Evolutionary conservation across 2,797 vertebrate species (phyloP).

Genomic region (Melanotaenia boesemani): DNA sequence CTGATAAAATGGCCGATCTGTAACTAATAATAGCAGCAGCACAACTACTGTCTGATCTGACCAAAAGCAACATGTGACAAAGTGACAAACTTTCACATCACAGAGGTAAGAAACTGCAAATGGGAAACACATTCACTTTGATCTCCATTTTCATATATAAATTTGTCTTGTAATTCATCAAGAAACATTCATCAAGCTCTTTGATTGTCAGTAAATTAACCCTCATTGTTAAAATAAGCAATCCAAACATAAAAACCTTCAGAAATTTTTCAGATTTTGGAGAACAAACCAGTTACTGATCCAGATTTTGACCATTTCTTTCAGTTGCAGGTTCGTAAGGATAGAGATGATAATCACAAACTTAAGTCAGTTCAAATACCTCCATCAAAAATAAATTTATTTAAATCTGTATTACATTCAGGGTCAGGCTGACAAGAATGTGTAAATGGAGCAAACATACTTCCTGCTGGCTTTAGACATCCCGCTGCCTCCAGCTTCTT

Average conservation of each 20-base stretch:
- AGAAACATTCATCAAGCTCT: no score
- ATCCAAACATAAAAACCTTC: background rate
- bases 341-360: background rate
- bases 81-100: no score
- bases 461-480: conserved; percentile 77
- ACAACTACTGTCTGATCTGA: background rate
- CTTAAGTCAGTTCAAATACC: background rate
- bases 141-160: no score
- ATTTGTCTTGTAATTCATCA: no score
- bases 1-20: no score
- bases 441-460: conserved; percentile 72
- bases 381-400: background rate
- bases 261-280: no score
- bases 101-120: background rate
- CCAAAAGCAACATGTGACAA: background rate
- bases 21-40: no score
- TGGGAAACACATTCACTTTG: background rate
- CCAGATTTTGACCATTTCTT: background rate
- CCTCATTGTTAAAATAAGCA: no score
- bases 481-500: conserved; percentile 87
- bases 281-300: background rate
- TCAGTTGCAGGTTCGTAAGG: background rate
- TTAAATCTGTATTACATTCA: background rate
- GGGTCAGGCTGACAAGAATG: background rate
- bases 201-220: background rate